Conservation (phyloP, 1,140 invertebrate genomes). For the Lasaia peninsularis region DNA sequence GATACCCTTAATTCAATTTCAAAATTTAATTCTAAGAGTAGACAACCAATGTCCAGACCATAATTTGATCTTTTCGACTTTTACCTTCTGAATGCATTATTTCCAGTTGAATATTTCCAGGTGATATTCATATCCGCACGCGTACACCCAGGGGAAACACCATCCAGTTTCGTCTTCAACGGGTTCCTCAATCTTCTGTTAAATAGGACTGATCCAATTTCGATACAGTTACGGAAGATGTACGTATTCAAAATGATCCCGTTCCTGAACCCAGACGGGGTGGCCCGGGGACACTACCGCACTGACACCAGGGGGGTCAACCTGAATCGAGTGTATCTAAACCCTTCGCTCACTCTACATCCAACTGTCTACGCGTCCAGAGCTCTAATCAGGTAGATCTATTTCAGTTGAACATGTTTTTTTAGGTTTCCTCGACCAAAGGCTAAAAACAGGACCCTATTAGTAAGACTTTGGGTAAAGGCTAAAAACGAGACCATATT, state of each 20-base stretch:
- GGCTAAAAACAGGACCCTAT: no score
- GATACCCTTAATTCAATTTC: no score
- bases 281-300: conserved; percentile 91
- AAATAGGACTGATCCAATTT: conserved; percentile 85
- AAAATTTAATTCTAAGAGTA: no score
- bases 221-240: conserved; percentile 82
- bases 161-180: conserved; percentile 95
- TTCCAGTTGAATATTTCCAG: conserved; percentile 50
- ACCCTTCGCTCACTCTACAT: conserved; percentile 54
- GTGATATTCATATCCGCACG: conserved; percentile 92
- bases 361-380: conserved; percentile 63
- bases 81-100: conserved; percentile 4
- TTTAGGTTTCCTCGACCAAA: no score
- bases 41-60: no score
- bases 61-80: not conserved
- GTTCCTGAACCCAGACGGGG: conserved; percentile 95
- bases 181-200: conserved; percentile 91
- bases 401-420: not conserved
- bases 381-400: conserved; percentile 56
- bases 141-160: conserved; percentile 96
- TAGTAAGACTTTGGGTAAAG: no score
- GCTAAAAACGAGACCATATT: no score
- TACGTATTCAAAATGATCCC: conserved; percentile 96
- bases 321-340: conserved; percentile 78
- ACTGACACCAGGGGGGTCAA: conserved; percentile 94